phyloP scores from a whole-genome alignment of 2,113 vertebrate genomes.

The Pavo muticus region DNA sequence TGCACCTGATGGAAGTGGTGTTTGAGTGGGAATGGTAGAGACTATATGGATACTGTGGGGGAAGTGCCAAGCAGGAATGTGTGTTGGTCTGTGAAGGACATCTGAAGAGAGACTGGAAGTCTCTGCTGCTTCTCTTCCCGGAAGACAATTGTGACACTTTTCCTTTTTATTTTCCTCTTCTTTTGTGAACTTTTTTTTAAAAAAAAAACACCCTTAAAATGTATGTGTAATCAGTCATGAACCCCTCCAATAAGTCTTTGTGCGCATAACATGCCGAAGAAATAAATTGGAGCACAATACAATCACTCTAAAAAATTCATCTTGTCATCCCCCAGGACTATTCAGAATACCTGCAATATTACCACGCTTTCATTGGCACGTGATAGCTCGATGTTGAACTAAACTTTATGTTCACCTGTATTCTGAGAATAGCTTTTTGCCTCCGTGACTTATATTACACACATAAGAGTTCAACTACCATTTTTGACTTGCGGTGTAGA shows the following conservation, averaged over 20 bases:
- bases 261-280: not conserved
- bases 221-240: not conserved
- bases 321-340: not conserved
- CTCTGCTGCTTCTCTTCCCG: not conserved
- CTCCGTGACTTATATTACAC: not conserved
- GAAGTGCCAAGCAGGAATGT: fast-evolving
- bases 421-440: not conserved
- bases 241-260: not conserved
- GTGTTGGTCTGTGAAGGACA: not conserved
- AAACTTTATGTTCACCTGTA: not conserved
- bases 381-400: not conserved
- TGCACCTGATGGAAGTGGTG: not conserved
- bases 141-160: not conserved
- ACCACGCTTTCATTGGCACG: not conserved
- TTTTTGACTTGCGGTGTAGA: not conserved
- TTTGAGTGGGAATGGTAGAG: not conserved
- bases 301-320: not conserved
- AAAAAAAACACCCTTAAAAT: not conserved
- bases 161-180: not conserved
- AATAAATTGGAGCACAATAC: not conserved
- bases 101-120: not conserved
- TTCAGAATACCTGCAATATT: not conserved
- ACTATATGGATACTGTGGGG: not conserved
- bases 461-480: not conserved
- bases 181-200: not conserved